A percentile compares a stretch with the other conserved stretches of the same genome.
Conservation (phyloP, 2,797 vertebrate species). For the Florisuga fusca region DNA sequence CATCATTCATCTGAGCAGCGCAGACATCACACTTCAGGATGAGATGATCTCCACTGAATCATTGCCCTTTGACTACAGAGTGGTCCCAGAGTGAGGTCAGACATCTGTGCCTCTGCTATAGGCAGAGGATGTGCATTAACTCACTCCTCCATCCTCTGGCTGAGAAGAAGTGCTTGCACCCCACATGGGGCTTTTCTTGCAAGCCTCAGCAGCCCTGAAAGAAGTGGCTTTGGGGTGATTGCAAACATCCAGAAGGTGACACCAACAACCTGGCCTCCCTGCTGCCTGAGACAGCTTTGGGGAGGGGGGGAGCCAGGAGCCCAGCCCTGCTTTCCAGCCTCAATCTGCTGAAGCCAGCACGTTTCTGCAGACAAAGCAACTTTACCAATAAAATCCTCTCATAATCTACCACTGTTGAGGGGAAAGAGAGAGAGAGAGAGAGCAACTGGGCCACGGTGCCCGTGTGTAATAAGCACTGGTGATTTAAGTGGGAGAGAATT, state of each 20-base stretch:
- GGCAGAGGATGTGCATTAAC: slow-evolving; percentile 6
- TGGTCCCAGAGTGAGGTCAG: slow-evolving; percentile 12
- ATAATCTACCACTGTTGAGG: slow-evolving; percentile 50
- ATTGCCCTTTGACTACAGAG: neutral
- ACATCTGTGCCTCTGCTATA: neutral
- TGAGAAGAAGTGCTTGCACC: neutral
- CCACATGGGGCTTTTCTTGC: neutral
- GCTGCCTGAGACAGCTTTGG: neutral
- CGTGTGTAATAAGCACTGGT: slow-evolving; percentile 42
- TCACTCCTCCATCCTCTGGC: neutral
- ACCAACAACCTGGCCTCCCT: neutral
- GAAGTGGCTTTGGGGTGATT: rapidly evolving
- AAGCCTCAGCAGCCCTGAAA: neutral
- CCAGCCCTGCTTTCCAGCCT: slow-evolving; percentile 12
- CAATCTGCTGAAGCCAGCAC: slow-evolving; percentile 55
- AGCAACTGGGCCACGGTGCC: slow-evolving; percentile 4
- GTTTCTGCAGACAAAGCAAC: slow-evolving; percentile 70
- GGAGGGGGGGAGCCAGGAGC: slow-evolving; percentile 14
- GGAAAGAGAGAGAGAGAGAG: neutral
- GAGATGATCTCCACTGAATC: neutral
- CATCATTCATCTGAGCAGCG: neutral
- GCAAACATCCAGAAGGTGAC: neutral
- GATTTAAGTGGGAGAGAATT: slow-evolving; percentile 70
- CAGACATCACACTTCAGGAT: neutral
- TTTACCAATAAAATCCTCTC: slow-evolving; percentile 72